Evolutionary conservation across 1,140 invertebrate species (phyloP).

Genomic region (Apis cerana): DNA sequence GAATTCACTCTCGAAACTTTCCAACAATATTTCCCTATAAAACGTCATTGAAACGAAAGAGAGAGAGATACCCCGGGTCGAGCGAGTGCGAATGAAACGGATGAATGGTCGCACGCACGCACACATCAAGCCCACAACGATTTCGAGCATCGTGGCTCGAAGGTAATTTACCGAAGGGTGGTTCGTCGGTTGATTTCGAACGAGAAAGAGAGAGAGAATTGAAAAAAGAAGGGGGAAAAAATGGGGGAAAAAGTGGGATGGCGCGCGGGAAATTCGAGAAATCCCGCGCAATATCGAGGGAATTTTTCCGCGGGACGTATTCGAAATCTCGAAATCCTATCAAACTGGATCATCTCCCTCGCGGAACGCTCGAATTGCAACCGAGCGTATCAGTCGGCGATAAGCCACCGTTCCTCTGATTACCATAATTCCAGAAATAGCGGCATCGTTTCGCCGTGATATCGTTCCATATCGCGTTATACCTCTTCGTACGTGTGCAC

Average conservation of each 20-base stretch:
- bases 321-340: slow-evolving; percentile 46
- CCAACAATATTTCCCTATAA: neutral
- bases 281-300: slow-evolving; percentile 34
- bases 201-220: neutral
- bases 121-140: neutral
- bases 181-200: neutral
- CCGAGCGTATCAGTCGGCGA: slow-evolving; percentile 54
- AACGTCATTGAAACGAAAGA: neutral
- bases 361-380: slow-evolving; percentile 52
- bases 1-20: neutral
- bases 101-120: neutral
- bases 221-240: neutral
- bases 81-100: neutral
- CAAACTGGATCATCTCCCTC: slow-evolving; percentile 47
- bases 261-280: slow-evolving; percentile 34
- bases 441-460: slow-evolving; percentile 43
- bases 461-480: slow-evolving; percentile 9
- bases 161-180: slow-evolving; percentile 20
- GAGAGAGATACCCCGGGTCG: too few relatives aligned
- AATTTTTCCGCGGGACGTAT: slow-evolving; percentile 38
- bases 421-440: slow-evolving; percentile 65
- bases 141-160: neutral
- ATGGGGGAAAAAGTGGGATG: too few relatives aligned
- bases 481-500: neutral
- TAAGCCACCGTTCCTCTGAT: slow-evolving; percentile 57